Evolutionary conservation across 2,113 vertebrate genomes (phyloP), one percentile per base, ranked within the genome.

Genomic region (Rhabdomys dilectus): DNA sequence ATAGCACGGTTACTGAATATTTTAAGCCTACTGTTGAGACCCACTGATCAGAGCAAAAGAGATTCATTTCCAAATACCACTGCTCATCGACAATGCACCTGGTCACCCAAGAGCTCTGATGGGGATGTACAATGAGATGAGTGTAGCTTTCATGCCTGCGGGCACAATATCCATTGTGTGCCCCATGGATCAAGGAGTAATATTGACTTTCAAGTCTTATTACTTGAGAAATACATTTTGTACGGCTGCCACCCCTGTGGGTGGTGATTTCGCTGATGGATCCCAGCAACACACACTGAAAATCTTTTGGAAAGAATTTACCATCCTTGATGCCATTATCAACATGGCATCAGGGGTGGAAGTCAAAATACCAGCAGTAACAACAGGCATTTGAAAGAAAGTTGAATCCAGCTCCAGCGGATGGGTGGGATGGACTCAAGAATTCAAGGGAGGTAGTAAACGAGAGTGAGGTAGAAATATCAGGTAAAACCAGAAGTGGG

Each of bases 91-190:
- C 88, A 45, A 48, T n/a, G 70, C n/a, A 39, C 48, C 70, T 85
- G 80, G 80, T 86, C 60, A 68, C 80, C 80, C 60, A 77, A 48
- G 93, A 91, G 70, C 80, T 45, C 88, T 58, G 45, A 90, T 85
- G 58, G 88, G 66, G 93, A 58, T 45, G 70, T n/a, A 48, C 88
- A 86, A 91, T 56, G 80, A 94, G 80, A 85, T 91, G 66, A 75
- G 77, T 77, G 80, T 45, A 4, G 48, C 82, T 91, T 86, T 76
- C 80, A 85, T 31, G 60, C 48, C 77, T 45, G 58, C 70, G 19
- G 64, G 62, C 60, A 68, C 60, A 77, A 45, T 76, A 68, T 58
- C 48, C 70, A 77, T 58, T 77, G 80, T 77, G 88, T 36, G 75
- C 88, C 26, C n/a, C 58, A 56, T n/a, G 48, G 88, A 86, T 91